These are phyloP conservation scores for Enteromius mattozi DNA, from an alignment of 2,797 vertebrate genomes.

Conservation along the genomic window DNA sequence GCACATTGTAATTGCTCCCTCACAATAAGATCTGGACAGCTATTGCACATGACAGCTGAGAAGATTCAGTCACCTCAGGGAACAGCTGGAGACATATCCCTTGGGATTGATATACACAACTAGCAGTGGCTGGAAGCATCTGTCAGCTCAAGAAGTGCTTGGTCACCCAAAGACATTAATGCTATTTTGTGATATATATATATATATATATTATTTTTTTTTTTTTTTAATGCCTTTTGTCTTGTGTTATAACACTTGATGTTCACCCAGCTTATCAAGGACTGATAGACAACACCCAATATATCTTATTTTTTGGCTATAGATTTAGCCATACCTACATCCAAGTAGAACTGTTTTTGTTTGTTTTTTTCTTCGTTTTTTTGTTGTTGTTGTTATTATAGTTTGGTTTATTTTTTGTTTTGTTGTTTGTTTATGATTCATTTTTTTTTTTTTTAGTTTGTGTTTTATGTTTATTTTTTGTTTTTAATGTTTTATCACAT, in stretches of 20 bases:
- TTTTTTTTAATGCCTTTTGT: neutral
- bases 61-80: neutral
- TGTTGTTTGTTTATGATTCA: too few species aligned
- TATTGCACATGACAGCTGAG: neutral
- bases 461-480: neutral
- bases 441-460: neutral
- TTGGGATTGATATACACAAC: conserved; percentile 11
- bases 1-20: neutral
- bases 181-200: neutral
- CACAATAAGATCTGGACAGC: neutral
- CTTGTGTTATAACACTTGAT: neutral
- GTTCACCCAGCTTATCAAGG: neutral
- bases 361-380: neutral
- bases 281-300: conserved; percentile 3
- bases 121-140: conserved; percentile 2
- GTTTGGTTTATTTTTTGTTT: neutral
- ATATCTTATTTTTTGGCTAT: neutral
- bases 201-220: neutral
- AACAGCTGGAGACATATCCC: conserved; percentile 19
- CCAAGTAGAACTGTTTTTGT: neutral
- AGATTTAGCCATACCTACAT: neutral
- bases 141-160: conserved; percentile 14
- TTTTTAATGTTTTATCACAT: neutral
- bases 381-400: too few species aligned
- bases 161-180: neutral